phyloP scores from a whole-genome alignment of 2,797 vertebrate species.

The Sebastes steindachneri region DNA sequence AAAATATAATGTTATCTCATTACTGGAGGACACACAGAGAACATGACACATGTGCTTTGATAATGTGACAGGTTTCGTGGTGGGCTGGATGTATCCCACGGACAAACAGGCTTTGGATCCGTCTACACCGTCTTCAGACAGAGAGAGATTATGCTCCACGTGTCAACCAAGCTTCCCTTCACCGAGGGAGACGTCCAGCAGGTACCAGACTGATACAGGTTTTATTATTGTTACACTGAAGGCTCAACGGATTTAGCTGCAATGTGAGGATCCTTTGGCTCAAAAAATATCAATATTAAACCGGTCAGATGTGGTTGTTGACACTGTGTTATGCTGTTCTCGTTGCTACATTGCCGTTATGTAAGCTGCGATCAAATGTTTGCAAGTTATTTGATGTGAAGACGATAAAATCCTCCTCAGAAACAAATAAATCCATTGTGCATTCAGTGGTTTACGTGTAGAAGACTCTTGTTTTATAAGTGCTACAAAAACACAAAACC shows the following conservation, averaged over 20 bases:
- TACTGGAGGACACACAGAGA: too few relatives aligned
- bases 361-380: neutral
- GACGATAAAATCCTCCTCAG: neutral
- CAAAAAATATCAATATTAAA: neutral
- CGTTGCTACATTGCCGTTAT: neutral
- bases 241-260: neutral
- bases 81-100: constrained; percentile 95
- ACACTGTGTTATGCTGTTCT: neutral
- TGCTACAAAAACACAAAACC: neutral
- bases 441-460: neutral
- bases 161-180: constrained; percentile 97
- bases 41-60: neutral
- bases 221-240: neutral
- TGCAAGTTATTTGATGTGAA: neutral
- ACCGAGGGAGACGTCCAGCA: constrained; percentile 96
- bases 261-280: neutral
- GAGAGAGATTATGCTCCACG: constrained; percentile 98
- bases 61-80: constrained; percentile 90
- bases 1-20: neutral
- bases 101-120: constrained; percentile 93
- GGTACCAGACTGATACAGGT: constrained; percentile 75
- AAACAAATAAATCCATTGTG: neutral
- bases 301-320: neutral
- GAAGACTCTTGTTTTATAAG: neutral
- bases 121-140: constrained; percentile 95